Percentiles rank a stretch among this genome's conserved stretches.
These are phyloP conservation scores for Fringilla coelebs DNA, from an alignment of 2,797 vertebrate species.

Conservation along the genomic window DNA sequence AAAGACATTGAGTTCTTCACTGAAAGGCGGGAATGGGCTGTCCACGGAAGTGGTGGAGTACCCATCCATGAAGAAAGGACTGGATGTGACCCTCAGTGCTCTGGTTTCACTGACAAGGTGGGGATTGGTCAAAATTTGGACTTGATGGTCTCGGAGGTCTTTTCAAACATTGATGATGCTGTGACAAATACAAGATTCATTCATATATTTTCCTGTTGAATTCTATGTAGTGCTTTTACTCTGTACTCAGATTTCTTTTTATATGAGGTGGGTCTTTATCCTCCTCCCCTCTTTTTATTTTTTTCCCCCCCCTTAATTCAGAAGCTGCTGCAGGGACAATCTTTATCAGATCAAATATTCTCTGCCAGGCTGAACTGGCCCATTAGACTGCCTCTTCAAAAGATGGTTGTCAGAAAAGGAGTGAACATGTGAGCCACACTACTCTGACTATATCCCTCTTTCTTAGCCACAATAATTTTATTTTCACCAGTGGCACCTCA, in stretches of 20 bases:
- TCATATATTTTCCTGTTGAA: background rate
- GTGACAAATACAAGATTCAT: background rate
- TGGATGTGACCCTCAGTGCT: background rate
- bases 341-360: background rate
- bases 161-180: background rate
- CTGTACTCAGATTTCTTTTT: background rate
- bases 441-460: background rate
- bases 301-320: background rate
- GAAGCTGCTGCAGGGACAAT: background rate
- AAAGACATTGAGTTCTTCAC: background rate
- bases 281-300: background rate
- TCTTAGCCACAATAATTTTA: background rate
- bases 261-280: background rate
- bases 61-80: background rate
- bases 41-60: background rate
- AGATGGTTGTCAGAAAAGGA: background rate
- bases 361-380: background rate
- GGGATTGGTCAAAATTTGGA: background rate
- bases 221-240: background rate
- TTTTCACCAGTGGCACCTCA: background rate
- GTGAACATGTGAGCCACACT: background rate
- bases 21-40: background rate
- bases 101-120: background rate
- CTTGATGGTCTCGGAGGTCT: background rate
- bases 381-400: background rate